Percentiles rank a stretch among this genome's conserved stretches.
Evolutionary conservation across 2,888 invertebrate genomes (phyloP).

Genomic region (Ormyrus pomaceus): DNA sequence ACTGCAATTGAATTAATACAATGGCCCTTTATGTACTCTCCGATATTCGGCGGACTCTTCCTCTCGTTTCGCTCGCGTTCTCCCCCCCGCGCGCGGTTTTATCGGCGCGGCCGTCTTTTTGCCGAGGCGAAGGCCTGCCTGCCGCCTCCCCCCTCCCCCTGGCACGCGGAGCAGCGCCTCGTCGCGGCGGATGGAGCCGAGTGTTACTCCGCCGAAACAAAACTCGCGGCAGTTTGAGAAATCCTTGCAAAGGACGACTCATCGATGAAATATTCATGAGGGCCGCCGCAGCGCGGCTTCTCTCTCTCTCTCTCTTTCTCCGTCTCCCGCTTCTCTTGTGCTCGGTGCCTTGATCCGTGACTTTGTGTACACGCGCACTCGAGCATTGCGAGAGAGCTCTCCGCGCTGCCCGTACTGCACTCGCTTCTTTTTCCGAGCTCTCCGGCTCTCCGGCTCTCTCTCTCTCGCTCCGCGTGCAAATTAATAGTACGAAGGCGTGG

Average conservation of each 20-base stretch:
- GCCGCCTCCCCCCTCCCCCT: no score
- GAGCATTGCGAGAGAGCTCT: constrained; percentile 17
- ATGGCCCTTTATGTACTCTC: constrained; percentile 60
- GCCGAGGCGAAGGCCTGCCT: no score
- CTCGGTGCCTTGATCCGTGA: no score
- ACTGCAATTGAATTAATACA: constrained; percentile 65
- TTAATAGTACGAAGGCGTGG: not conserved
- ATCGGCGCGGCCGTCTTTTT: not conserved
- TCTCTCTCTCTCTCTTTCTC: not conserved
- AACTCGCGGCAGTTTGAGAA: constrained; percentile 46
- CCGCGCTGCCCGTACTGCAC: not conserved
- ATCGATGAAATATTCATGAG: constrained; percentile 58
- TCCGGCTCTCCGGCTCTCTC: not conserved
- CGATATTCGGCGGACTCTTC: constrained; percentile 42
- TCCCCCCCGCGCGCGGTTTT: constrained; percentile 7
- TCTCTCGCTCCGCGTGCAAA: not conserved
- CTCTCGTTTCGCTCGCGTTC: constrained; percentile 16
- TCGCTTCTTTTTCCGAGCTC: not conserved
- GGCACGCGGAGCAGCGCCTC: no score
- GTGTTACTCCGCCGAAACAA: constrained; percentile 44
- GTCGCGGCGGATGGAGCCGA: constrained; percentile 1
- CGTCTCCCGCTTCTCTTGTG: not conserved
- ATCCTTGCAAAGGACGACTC: constrained; percentile 56
- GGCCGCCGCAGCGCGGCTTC: not conserved
- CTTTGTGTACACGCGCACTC: not conserved